A percentile compares a stretch with the other conserved stretches of the same genome.
Conservation (phyloP, 2,797 vertebrate species). For the Alcedo atthis region DNA sequence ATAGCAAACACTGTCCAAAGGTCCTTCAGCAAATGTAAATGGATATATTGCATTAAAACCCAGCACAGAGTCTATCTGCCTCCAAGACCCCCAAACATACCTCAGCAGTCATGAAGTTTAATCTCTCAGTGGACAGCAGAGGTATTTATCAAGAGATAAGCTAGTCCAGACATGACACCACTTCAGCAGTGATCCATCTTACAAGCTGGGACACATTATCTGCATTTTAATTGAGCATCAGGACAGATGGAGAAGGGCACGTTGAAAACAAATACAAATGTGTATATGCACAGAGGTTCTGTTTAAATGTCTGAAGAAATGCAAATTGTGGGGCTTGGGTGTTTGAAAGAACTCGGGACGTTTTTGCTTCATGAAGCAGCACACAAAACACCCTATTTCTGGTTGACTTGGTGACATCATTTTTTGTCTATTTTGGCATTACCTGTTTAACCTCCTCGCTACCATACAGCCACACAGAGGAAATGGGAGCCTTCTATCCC, state of each 20-base stretch:
- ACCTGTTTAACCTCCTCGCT: neutral
- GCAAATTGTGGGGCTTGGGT: neutral
- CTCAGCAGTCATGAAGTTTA: conserved; percentile 30
- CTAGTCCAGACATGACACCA: conserved; percentile 37
- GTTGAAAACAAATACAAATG: neutral
- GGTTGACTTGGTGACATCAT: neutral
- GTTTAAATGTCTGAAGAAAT: neutral
- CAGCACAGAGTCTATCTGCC: neutral
- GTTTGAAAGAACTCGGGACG: neutral
- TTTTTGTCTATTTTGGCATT: neutral
- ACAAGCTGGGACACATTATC: conserved; percentile 36
- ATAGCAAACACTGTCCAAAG: neutral
- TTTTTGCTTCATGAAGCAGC: neutral
- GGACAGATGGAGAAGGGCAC: neutral
- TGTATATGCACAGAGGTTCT: neutral
- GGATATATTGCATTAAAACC: conserved; percentile 25
- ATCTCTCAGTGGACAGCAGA: conserved; percentile 49
- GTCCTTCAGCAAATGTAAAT: conserved; percentile 17
- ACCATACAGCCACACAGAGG: neutral
- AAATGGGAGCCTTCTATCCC: neutral
- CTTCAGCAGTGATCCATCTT: conserved; percentile 54
- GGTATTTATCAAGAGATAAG: conserved; percentile 56
- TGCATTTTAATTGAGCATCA: conserved; percentile 62
- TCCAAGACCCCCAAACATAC: conserved; percentile 34
- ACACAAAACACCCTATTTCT: neutral